Evolutionary conservation across 2,888 invertebrate genomes (phyloP), one percentile per base, ranked within the genome.

Genomic region (Cyclophora albipunctata): DNA sequence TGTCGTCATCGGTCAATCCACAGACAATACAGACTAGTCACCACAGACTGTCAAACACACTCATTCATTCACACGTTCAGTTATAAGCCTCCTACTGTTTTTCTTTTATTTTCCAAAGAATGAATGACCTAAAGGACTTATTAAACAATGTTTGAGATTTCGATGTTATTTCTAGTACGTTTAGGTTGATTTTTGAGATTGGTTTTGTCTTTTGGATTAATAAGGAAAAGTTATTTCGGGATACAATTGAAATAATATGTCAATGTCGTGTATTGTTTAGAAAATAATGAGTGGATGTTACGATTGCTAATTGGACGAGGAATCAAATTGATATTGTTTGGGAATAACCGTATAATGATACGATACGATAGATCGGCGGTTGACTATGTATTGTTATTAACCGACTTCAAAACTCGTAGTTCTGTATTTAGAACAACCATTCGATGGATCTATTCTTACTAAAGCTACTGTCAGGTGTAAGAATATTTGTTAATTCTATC

Each of bases 261-360:
- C 81, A 78, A 63, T 74, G 80, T 78, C 80, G 53, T 47, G 59
- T 54, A 65, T 78, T 77, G 80, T 78, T 75, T 66, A 62, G 69
- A 62, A 52, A 64, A 69, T 73, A 71, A 82, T 75, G 70, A 67
- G 65, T 73, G 64, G 75, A 74, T 84, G 84, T 84, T 84, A 81
- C 84, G 82, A 81, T 79, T 73, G 71, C 74, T 87, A 87, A 87
- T 87, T 86, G 84, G 84, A 66, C 73, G 68, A 84, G 80, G 73
- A 82, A 83, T 85, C 86, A 84, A 73, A 65, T 62, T 67, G 64
- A 65, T 20, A 20, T 20, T 20, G 20, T 20, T 58, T 60, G 54
- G 54, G 56, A 20, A 20, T 20, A 20, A 20, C 20, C 20, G 20
- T 20, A 20, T 20, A 20, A 20, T 20, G 20, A 20, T 20, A 20